Percentiles rank a stretch among this genome's conserved stretches.
phyloP scores from a whole-genome alignment of 2,888 invertebrate species.

The Drosophila nr. perissopoda region DNA sequence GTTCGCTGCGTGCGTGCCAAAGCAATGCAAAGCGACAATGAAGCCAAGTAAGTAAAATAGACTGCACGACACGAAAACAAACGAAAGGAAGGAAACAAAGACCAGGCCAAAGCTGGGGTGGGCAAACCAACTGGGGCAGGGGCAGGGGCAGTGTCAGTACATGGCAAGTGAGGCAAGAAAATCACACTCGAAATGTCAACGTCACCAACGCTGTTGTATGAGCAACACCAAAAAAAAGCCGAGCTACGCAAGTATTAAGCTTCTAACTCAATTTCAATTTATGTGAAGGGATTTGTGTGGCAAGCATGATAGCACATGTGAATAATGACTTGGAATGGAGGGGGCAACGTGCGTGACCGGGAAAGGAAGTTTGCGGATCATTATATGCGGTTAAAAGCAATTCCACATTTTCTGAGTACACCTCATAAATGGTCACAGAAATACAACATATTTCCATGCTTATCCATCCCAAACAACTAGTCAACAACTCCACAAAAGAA shows the following conservation, averaged over 20 bases:
- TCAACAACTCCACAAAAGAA: not conserved
- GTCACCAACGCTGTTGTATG: conserved; percentile 54
- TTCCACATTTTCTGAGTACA: not conserved
- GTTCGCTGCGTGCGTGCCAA: conserved; percentile 60
- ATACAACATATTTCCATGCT: not conserved
- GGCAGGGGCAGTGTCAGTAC: conserved; percentile 7
- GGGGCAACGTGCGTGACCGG: not conserved
- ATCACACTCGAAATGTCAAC: conserved; percentile 75
- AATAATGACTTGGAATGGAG: not conserved
- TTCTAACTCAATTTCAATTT: conserved; percentile 26
- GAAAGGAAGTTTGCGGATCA: not conserved
- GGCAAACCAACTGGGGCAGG: not conserved
- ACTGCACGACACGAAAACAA: conserved; percentile 53
- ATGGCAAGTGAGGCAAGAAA: conserved; percentile 33
- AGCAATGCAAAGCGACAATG: conserved; percentile 57
- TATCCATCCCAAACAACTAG: not conserved
- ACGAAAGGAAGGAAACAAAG: conserved; percentile 34
- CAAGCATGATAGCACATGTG: not conserved
- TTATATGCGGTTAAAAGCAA: not conserved
- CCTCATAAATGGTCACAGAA: not conserved
- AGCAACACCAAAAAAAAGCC: conserved; percentile 18
- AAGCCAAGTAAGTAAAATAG: conserved; percentile 57
- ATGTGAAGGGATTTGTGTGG: not conserved
- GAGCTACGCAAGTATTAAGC: conserved; percentile 2
- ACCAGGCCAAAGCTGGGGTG: not conserved